These are phyloP conservation scores for Coturnix japonica DNA, from an alignment of 2,113 vertebrate species.

Conservation along the genomic window DNA sequence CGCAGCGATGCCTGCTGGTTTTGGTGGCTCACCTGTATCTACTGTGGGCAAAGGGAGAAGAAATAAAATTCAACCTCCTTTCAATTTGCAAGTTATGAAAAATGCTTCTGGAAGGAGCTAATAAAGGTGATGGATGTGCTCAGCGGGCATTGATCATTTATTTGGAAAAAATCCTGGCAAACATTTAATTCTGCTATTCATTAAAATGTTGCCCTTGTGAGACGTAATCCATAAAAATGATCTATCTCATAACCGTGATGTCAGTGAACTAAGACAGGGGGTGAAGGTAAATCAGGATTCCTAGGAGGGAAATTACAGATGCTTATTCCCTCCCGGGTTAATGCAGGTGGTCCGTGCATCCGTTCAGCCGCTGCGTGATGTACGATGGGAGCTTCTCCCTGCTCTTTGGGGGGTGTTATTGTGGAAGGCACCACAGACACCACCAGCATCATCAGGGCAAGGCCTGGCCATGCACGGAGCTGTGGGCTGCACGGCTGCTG, in stretches of 20 bases:
- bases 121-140: constrained; percentile 5
- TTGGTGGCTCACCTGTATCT: neutral
- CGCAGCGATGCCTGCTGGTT: neutral
- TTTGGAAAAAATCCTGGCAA: constrained; percentile 38
- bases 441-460: too few relatives aligned
- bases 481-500: too few relatives aligned
- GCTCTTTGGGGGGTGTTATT: accelerated
- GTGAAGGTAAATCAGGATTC: constrained; percentile 4
- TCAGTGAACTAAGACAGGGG: neutral
- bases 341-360: accelerated
- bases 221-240: constrained; percentile 59
- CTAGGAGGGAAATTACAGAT: neutral
- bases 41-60: neutral
- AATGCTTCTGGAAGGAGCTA: constrained; percentile 29
- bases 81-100: constrained; percentile 24
- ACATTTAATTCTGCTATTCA: constrained; percentile 59
- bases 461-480: too few relatives aligned
- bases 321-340: neutral
- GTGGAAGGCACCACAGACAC: neutral
- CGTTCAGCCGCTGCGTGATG: accelerated
- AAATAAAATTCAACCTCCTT: constrained; percentile 9
- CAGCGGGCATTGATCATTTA: neutral
- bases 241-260: constrained; percentile 3
- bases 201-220: constrained; percentile 44
- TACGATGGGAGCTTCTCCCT: accelerated